phyloP scores from a whole-genome alignment of 2,113 vertebrate genomes.

The Octodon degus region DNA sequence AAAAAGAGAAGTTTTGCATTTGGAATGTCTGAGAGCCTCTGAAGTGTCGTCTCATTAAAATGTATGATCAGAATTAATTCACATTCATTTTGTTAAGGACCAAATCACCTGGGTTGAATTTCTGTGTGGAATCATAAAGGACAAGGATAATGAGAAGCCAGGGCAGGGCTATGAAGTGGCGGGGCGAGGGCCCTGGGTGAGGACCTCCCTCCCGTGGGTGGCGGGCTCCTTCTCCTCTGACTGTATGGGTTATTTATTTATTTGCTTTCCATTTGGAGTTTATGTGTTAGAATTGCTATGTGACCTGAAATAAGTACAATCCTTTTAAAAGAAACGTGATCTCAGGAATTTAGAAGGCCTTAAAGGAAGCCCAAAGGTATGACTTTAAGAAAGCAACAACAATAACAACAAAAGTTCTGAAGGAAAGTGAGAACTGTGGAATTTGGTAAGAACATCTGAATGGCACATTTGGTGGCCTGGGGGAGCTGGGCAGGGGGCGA shows the following conservation, averaged over 20 bases:
- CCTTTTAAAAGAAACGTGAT: not conserved
- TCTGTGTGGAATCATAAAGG: constrained; percentile 36
- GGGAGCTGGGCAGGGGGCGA: not conserved
- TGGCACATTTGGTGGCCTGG: not conserved
- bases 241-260: not conserved
- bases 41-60: constrained; percentile 73
- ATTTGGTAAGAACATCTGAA: not conserved
- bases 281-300: not conserved
- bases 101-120: constrained; percentile 61
- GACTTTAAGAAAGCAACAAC: not conserved
- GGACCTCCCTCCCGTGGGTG: not conserved
- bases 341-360: constrained; percentile 6
- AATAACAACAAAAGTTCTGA: not conserved
- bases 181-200: not conserved
- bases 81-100: constrained; percentile 61
- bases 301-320: constrained; percentile 15
- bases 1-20: constrained; percentile 51
- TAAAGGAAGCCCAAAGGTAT: not conserved
- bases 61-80: constrained; percentile 76
- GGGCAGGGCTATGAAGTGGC: not conserved
- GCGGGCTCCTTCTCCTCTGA: not conserved
- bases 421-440: not conserved
- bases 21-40: constrained; percentile 36
- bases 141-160: constrained; percentile 39
- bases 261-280: not conserved